These are phyloP conservation scores for Mycteria americana DNA, from an alignment of 2,797 vertebrate species.

Conservation along the genomic window DNA sequence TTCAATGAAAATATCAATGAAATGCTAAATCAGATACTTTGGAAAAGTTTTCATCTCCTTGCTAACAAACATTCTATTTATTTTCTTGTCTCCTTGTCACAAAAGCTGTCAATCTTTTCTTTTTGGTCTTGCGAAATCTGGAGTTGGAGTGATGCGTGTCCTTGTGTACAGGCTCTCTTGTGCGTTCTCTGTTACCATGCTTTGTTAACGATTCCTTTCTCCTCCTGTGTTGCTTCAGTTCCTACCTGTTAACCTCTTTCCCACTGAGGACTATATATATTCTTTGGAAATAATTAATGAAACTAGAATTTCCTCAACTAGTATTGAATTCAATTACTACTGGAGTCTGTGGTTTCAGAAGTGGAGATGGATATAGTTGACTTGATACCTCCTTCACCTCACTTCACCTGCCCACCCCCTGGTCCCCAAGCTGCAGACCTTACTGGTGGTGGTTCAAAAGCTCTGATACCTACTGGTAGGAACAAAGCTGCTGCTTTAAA, in stretches of 20 bases:
- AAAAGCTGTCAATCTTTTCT: neutral
- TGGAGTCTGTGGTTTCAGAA: neutral
- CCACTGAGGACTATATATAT: neutral
- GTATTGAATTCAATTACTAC: neutral
- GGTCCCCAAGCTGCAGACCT: neutral
- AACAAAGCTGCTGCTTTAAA: neutral
- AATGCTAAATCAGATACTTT: neutral
- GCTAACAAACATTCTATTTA: neutral
- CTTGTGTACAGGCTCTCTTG: neutral
- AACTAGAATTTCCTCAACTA: neutral
- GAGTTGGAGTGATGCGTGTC: neutral
- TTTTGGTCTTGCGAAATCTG: neutral
- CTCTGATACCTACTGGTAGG: neutral
- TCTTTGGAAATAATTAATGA: slow-evolving; percentile 23
- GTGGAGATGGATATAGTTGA: neutral
- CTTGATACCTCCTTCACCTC: neutral
- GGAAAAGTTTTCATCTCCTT: neutral
- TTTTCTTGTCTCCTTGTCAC: neutral
- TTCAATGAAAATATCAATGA: neutral
- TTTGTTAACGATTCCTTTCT: neutral
- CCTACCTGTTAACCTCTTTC: neutral
- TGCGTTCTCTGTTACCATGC: accelerated
- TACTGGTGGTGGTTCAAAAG: neutral
- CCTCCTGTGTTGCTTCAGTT: neutral
- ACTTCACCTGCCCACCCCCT: neutral